Conservation (phyloP, 1,140 invertebrate species). For the Platyscapa corneri region DNA sequence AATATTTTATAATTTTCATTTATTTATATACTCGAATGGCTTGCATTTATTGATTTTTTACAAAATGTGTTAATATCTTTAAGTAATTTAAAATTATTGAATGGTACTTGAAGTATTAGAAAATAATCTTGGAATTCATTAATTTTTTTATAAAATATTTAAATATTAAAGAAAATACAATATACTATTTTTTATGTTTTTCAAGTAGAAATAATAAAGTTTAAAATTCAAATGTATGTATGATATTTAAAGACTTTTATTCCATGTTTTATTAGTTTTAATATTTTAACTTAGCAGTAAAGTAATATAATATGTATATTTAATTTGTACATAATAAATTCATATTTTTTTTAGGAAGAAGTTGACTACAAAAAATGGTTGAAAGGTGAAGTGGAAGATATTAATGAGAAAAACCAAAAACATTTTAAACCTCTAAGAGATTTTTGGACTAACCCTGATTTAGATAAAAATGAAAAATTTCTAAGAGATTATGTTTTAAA, state of each 20-base stretch:
- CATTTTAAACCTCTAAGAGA: constrained; percentile 85
- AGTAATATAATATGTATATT: not conserved
- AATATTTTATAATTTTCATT: too few relatives aligned
- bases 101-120: too few relatives aligned
- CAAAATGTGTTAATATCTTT: too few relatives aligned
- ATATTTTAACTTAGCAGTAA: too few relatives aligned
- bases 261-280: too few relatives aligned
- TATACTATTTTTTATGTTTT: not conserved
- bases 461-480: constrained; percentile 91
- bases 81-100: constrained; percentile 12
- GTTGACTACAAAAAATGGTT: constrained; percentile 88
- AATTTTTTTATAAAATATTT: too few relatives aligned
- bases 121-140: too few relatives aligned
- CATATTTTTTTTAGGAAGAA: constrained; percentile 72
- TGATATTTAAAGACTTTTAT: too few relatives aligned
- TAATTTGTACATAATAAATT: not conserved
- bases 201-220: too few relatives aligned
- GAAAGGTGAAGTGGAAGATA: constrained; percentile 82
- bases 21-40: too few relatives aligned
- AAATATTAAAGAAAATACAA: not conserved
- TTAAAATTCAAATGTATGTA: too few relatives aligned
- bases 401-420: constrained; percentile 79
- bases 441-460: constrained; percentile 88
- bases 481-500: constrained; percentile 94
- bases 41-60: too few relatives aligned